Conservation (phyloP, 2,113 vertebrate species). For the Okapia johnstoni region DNA sequence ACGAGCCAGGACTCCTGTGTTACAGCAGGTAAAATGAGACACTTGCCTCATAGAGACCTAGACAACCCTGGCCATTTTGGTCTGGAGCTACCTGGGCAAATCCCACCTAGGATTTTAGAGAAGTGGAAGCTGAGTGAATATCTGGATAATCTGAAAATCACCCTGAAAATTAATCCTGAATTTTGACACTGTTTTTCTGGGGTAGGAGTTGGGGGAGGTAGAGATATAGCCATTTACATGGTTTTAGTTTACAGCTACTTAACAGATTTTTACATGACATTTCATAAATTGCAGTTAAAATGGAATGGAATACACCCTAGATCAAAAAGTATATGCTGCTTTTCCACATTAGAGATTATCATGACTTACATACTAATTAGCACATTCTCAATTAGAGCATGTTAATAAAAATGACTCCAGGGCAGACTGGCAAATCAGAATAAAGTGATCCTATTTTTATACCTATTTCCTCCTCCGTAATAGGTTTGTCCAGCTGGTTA, state of each 20-base stretch:
- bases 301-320: neutral
- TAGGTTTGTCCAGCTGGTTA: neutral
- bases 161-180: neutral
- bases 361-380: neutral
- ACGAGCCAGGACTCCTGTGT: neutral
- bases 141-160: neutral
- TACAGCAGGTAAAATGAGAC: neutral
- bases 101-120: neutral
- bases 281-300: neutral
- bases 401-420: conserved; percentile 3
- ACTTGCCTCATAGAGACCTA: neutral
- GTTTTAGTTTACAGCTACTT: neutral
- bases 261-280: neutral
- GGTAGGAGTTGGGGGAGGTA: neutral
- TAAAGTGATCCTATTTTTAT: conserved; percentile 13
- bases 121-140: neutral
- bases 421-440: neutral
- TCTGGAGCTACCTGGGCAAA: neutral
- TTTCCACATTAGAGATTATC: neutral
- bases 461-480: neutral
- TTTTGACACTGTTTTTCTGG: neutral
- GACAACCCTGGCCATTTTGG: neutral
- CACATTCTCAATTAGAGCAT: neutral
- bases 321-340: neutral
- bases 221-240: neutral